These are phyloP conservation scores for Paraescarpia echinospica DNA, from an alignment of 1,140 invertebrate species.

Conservation along the genomic window DNA sequence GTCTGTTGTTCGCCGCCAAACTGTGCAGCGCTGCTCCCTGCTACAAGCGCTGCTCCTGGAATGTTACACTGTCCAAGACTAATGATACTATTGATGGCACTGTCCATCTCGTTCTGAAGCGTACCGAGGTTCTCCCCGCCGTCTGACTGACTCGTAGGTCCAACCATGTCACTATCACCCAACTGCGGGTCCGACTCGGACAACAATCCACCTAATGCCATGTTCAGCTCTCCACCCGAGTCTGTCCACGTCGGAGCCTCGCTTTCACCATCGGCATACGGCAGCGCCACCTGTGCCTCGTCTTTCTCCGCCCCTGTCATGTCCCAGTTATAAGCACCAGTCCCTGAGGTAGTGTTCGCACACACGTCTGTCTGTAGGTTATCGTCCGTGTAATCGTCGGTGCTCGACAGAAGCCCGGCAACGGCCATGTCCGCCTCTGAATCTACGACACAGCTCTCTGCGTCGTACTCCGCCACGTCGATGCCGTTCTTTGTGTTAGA, in stretches of 20 bases:
- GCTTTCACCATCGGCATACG: neutral
- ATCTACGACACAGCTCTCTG: neutral
- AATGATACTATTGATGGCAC: constrained; percentile 16
- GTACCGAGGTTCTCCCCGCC: neutral
- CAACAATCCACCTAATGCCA: neutral
- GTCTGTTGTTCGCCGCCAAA: neutral
- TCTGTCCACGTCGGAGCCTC: neutral
- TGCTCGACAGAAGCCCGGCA: constrained; percentile 2
- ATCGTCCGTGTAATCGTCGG: neutral
- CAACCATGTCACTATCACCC: neutral
- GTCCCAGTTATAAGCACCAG: constrained; percentile 2
- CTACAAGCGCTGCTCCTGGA: neutral
- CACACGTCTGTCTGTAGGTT: neutral
- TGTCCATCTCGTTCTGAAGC: constrained; percentile 10
- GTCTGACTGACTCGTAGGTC: neutral
- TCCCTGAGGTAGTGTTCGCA: constrained; percentile 3
- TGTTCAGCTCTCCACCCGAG: neutral
- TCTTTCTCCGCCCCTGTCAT: neutral
- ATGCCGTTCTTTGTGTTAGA: neutral
- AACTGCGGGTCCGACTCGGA: neutral
- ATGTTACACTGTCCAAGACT: neutral
- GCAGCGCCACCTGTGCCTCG: neutral
- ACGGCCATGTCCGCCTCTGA: neutral
- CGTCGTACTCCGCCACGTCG: neutral
- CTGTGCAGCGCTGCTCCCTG: neutral